Conservation (phyloP, 2,888 invertebrate genomes). For the Eupithecia exiguata region DNA sequence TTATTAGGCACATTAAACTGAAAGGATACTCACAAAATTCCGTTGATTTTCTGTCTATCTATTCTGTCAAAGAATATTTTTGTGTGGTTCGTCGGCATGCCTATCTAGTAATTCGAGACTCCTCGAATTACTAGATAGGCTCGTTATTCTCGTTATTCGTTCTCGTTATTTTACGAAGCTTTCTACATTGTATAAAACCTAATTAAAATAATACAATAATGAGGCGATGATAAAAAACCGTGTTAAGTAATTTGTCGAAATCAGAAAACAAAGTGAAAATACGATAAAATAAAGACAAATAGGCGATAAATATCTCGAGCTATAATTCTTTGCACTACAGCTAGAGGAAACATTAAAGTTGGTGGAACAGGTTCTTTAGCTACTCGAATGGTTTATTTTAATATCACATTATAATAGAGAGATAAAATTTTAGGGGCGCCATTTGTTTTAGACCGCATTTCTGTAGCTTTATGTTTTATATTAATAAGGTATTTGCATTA, state of each 20-base stretch:
- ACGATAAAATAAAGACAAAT: constrained; percentile 26
- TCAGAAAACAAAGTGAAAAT: constrained; percentile 12
- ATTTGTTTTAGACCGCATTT: constrained; percentile 5
- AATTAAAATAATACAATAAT: background rate
- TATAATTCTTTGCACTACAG: constrained; percentile 6
- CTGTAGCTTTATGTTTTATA: background rate
- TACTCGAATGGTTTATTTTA: constrained; percentile 29
- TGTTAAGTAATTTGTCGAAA: constrained; percentile 8
- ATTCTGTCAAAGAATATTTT: no score
- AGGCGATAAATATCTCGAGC: constrained; percentile 11
- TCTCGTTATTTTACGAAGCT: background rate
- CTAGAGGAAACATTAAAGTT: constrained; percentile 21
- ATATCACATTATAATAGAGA: constrained; percentile 21
- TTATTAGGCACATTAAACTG: background rate
- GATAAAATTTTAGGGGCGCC: constrained; percentile 21
- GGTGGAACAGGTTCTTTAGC: constrained; percentile 25
- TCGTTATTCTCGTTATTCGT: no score
- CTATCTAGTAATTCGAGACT: no score
- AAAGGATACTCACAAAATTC: background rate
- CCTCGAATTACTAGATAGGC: no score
- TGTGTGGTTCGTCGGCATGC: background rate
- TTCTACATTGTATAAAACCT: background rate
- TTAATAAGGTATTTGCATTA: background rate
- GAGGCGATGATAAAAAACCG: background rate
- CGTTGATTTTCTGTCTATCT: background rate